Percentiles rank a stretch among this genome's conserved stretches.
These are phyloP conservation scores for Chirona hameri DNA, from an alignment of 2,888 invertebrate species.

Conservation along the genomic window DNA sequence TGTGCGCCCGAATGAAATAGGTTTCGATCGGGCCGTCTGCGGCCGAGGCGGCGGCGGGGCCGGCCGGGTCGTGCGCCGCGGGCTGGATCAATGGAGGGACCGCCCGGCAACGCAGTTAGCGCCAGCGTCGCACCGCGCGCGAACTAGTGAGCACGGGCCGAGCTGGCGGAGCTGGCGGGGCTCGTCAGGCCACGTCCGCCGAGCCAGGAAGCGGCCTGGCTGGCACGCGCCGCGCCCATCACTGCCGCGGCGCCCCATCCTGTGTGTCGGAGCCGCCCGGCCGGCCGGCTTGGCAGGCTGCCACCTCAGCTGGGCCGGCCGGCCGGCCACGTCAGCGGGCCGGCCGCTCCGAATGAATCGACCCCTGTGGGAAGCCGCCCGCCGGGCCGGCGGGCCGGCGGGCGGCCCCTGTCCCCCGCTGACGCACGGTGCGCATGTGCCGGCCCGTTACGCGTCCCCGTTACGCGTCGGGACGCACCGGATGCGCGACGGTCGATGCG, in stretches of 20 bases:
- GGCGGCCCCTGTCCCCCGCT: background rate
- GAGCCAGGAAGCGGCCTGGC: no score
- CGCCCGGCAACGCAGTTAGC: no score
- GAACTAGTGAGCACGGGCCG: no score
- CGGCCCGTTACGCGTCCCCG: background rate
- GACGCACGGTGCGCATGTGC: background rate
- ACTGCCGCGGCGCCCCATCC: no score
- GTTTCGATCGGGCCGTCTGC: conserved; percentile 9
- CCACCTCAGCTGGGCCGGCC: no score
- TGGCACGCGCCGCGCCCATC: no score
- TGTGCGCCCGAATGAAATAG: conserved; percentile 8
- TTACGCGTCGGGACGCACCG: background rate
- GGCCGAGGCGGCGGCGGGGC: background rate
- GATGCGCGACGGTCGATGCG: background rate
- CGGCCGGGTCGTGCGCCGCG: background rate
- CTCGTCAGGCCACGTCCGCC: no score
- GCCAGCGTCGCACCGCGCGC: no score
- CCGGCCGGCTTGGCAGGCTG: no score
- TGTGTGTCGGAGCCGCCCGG: no score
- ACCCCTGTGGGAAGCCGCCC: background rate
- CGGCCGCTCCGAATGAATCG: background rate
- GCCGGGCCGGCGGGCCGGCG: background rate
- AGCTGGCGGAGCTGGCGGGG: no score
- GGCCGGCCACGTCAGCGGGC: background rate
- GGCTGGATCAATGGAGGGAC: background rate